Evolutionary conservation across 2,113 vertebrate genomes (phyloP).

Genomic region (Planiliza haematocheilus): DNA sequence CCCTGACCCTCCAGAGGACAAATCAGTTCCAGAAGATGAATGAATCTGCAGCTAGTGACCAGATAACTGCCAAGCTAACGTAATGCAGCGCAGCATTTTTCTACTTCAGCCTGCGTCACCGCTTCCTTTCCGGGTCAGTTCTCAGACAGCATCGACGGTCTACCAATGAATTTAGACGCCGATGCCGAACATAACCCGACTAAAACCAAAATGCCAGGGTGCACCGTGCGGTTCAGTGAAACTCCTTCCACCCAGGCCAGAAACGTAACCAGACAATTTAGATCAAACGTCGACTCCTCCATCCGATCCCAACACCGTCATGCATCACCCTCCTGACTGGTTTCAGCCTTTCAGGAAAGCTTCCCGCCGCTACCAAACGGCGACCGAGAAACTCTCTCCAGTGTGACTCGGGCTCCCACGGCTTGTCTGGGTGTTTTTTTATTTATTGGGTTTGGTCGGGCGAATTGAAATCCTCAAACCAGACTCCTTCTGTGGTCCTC

Average conservation of each 20-base stretch:
- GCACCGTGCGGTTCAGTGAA: conserved; percentile 20
- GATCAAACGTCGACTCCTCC: neutral
- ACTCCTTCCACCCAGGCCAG: neutral
- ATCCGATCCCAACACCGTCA: too few species aligned
- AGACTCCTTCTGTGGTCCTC: conserved; percentile 55
- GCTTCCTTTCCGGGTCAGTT: too few species aligned
- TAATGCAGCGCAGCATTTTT: too few species aligned
- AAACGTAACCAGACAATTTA: conserved; percentile 10
- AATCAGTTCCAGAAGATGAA: too few species aligned
- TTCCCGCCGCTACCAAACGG: conserved; percentile 10
- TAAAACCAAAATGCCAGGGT: conserved; percentile 38
- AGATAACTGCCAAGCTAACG: too few species aligned
- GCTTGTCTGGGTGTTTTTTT: conserved; percentile 53
- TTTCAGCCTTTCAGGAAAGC: conserved; percentile 5
- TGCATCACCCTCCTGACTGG: conserved; percentile 3
- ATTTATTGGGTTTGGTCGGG: conserved; percentile 57
- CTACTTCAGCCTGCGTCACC: too few species aligned
- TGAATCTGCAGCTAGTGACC: too few species aligned
- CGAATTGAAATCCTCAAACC: conserved; percentile 60
- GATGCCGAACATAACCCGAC: conserved; percentile 3
- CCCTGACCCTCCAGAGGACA: too few species aligned
- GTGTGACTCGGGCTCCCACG: conserved; percentile 33
- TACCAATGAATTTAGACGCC: neutral
- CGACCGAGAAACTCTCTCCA: conserved; percentile 12
- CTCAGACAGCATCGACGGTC: too few species aligned